Conservation (phyloP, 2,113 vertebrate species). For the Prinia subflava region DNA sequence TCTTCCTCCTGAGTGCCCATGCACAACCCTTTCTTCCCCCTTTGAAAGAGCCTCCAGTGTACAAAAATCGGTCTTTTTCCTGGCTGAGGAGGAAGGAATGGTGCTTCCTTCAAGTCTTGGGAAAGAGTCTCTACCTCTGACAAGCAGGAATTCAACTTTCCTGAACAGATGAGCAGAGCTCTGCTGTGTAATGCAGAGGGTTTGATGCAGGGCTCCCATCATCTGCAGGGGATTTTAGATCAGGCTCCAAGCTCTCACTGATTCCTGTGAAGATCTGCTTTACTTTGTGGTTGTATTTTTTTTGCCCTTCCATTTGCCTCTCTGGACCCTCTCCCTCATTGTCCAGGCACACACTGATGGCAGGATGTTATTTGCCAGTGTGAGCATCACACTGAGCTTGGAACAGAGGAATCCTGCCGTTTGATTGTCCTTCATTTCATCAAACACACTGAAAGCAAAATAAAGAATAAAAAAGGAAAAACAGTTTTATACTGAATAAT, state of each 20-base stretch:
- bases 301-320: fast-evolving
- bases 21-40: background rate
- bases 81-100: background rate
- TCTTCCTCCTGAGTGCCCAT: background rate
- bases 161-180: background rate
- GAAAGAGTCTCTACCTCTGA: background rate
- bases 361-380: background rate
- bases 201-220: background rate
- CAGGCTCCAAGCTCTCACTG: background rate
- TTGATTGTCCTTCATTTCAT: background rate
- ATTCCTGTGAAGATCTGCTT: background rate
- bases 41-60: background rate
- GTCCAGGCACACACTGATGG: background rate
- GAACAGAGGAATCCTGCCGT: background rate
- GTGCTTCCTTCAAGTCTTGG: background rate
- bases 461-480: background rate
- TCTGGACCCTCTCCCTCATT: background rate
- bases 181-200: background rate
- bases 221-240: background rate
- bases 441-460: background rate
- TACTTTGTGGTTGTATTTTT: background rate
- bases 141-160: background rate
- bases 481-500: background rate
- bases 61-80: background rate
- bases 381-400: background rate